Conservation (phyloP, 2,888 invertebrate species). For the Perizoma flavofasciatum region DNA sequence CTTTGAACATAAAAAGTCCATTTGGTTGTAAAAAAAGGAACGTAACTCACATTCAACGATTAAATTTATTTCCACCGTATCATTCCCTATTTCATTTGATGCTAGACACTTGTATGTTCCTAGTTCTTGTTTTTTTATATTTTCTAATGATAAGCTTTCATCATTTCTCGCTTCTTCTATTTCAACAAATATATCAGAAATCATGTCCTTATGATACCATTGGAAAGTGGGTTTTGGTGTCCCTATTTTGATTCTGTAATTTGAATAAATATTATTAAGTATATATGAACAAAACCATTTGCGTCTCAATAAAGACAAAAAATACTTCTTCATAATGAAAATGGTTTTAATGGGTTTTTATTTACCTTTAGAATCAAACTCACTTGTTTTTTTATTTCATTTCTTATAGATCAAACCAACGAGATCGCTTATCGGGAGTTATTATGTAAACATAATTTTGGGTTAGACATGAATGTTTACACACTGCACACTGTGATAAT, state of each 20-base stretch:
- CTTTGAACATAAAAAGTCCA: neutral
- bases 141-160: constrained; percentile 1
- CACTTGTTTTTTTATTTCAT: too few relatives aligned
- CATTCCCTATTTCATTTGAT: constrained; percentile 8
- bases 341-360: too few relatives aligned
- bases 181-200: constrained; percentile 5
- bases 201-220: constrained; percentile 14
- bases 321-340: too few relatives aligned
- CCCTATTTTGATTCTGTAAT: constrained; percentile 19
- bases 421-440: too few relatives aligned
- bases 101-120: constrained; percentile 20
- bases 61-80: constrained; percentile 9
- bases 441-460: too few relatives aligned
- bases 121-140: constrained; percentile 5
- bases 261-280: neutral
- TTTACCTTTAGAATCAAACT: too few relatives aligned
- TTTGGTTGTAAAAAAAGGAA: neutral
- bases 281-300: neutral
- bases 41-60: constrained; percentile 17
- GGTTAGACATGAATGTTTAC: too few relatives aligned
- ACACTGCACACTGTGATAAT: neutral
- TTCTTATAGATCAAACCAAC: too few relatives aligned
- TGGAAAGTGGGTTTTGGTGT: constrained; percentile 12
- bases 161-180: constrained; percentile 5
- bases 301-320: too few relatives aligned